Base-by-base conservation (phyloP, 2,888 invertebrate species). In the Leptura quadrifasciata region DNA sequence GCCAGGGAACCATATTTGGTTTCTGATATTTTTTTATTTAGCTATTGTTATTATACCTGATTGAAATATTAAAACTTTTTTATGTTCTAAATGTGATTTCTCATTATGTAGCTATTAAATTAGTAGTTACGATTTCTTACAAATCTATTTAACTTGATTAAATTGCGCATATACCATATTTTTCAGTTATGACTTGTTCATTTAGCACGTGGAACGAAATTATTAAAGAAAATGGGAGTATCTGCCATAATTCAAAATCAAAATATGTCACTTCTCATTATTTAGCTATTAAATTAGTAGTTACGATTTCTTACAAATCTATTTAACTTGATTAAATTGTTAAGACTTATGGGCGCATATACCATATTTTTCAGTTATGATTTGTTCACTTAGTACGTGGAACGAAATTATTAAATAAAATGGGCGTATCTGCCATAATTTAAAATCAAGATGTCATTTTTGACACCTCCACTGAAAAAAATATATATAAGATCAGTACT, bases 221-320 rank as follows among this genome's bases (percentile, higher is more conserved):
- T 52, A 52, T 52, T 52, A 52, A 52, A 3, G 52, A 52, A n/a
- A 52, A 52, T 12, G n/a, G 52, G 12, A 4, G 52, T 52, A 52
- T n/a, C 52, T 52, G n/a, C 12, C 52, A 52, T 52, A 52, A 52
- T 52, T 52, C 52, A 52, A 52, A 52, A 52, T 52, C 52, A n/a
- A n/a, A 3, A 52, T 12, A 52, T 31, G 31, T 31, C 31, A 31
- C 8, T 31, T 31, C 8, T 31, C 31, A 5, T 31, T 31, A 31
- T 31, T 31, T 31, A 31, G 8, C 31, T 31, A 31, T 31, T 31
- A 31, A 31, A 31, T 31, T n/a, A 52, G 31, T 31, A 31, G 31
- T 31, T 31, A 31, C 31, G 31, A n/a, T 52, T 52, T n/a, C 12
- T n/a, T 52, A 52, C n/a, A n/a, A 12, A 52, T 52, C 12, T 52